These are phyloP conservation scores for Penelope pileata DNA, from an alignment of 2,113 vertebrate genomes.

Conservation along the genomic window DNA sequence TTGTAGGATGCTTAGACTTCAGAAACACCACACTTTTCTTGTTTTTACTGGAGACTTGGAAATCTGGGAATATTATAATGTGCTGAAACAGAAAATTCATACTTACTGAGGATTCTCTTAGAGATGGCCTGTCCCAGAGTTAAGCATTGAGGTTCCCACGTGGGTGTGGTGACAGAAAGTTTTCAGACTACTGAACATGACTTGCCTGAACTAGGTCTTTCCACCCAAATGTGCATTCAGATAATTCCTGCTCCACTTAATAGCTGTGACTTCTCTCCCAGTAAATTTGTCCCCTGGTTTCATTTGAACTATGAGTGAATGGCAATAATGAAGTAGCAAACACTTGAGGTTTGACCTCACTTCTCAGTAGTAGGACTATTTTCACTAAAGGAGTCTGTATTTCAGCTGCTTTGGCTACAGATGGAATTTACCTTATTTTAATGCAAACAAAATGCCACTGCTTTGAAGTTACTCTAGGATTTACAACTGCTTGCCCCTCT, in stretches of 20 bases:
- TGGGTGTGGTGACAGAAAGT: neutral
- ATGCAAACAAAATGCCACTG: neutral
- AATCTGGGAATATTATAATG: neutral
- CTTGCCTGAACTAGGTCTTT: neutral
- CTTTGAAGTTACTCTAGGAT: neutral
- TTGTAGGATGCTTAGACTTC: neutral
- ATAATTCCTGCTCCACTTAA: neutral
- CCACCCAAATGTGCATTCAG: neutral
- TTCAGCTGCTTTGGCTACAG: neutral
- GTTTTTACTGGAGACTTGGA: neutral
- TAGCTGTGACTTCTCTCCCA: neutral
- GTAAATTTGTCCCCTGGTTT: neutral
- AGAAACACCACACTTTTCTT: neutral
- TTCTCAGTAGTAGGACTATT: neutral
- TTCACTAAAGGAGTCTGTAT: neutral
- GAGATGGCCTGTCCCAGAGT: neutral
- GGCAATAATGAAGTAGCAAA: neutral
- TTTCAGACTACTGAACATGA: neutral
- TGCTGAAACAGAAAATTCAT: neutral
- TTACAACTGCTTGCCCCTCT: neutral
- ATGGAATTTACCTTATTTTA: neutral
- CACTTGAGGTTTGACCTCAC: neutral
- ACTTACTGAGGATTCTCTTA: neutral
- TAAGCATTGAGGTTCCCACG: neutral
- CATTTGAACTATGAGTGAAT: neutral